Evolutionary conservation across 2,888 invertebrate species (phyloP).

Genomic region (Macrophya alboannulata): DNA sequence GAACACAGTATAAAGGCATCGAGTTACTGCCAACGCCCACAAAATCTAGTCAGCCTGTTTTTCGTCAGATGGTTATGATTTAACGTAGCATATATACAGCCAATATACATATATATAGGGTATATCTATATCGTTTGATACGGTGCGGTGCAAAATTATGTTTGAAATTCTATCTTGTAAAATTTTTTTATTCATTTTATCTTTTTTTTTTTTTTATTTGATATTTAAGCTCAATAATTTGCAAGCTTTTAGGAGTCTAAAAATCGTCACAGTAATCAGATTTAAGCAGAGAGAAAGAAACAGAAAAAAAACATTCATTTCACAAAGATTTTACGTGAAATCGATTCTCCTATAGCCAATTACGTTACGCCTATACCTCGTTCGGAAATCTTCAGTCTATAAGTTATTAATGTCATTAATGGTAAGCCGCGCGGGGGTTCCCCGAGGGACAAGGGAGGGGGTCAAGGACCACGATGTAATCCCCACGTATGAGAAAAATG

Average conservation of each 20-base stretch:
- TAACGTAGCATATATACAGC: not conserved
- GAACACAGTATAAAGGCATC: slow-evolving; percentile 19
- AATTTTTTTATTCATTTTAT: not conserved
- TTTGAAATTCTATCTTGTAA: not conserved
- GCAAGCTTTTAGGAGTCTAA: not conserved
- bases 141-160: not conserved
- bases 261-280: not conserved
- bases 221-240: not conserved
- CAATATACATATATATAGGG: not conserved
- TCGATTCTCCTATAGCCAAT: not conserved
- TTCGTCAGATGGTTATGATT: slow-evolving; percentile 12
- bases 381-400: slow-evolving; percentile 8
- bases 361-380: not conserved
- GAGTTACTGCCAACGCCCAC: slow-evolving; percentile 36
- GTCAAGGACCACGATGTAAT: slow-evolving; percentile 41
- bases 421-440: slow-evolving; percentile 18
- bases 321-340: not conserved
- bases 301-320: not conserved
- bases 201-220: too few species aligned
- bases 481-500: slow-evolving; percentile 18
- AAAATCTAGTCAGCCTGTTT: slow-evolving; percentile 27
- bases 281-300: not conserved
- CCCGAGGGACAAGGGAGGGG: not conserved
- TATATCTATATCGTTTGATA: not conserved
- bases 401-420: not conserved